A percentile compares a stretch with the other conserved stretches of the same genome.
phyloP scores from a whole-genome alignment of 1,140 invertebrate genomes.

The Condylostylus longicornis region DNA sequence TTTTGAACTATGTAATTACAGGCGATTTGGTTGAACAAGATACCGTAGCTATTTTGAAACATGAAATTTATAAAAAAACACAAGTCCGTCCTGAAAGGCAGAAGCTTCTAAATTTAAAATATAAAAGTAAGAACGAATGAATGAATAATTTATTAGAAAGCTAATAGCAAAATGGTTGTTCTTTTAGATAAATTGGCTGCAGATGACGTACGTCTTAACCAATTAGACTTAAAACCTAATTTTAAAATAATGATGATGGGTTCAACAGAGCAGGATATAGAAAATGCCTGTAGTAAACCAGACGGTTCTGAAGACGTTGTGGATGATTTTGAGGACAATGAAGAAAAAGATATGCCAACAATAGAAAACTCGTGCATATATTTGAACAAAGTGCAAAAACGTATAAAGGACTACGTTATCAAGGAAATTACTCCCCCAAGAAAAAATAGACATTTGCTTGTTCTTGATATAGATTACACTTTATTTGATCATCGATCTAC shows the following conservation, averaged over 20 bases:
- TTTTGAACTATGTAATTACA: too few species aligned
- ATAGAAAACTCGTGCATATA: constrained; percentile 39
- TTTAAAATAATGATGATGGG: constrained; percentile 97
- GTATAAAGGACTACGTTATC: constrained; percentile 76
- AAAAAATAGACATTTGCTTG: constrained; percentile 74
- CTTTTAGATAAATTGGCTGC: constrained; percentile 61
- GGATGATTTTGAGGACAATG: constrained; percentile 75
- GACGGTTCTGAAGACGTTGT: constrained; percentile 69
- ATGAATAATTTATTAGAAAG: not conserved
- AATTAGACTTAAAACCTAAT: constrained; percentile 66
- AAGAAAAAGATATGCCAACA: constrained; percentile 59
- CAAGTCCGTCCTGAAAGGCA: constrained; percentile 61
- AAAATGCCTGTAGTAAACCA: constrained; percentile 59
- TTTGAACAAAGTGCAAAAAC: constrained; percentile 61
- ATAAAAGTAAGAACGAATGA: constrained; percentile 50
- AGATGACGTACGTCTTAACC: constrained; percentile 53
- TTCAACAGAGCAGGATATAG: constrained; percentile 80
- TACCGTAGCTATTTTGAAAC: constrained; percentile 63
- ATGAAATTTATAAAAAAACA: constrained; percentile 29
- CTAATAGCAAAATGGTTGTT: too few species aligned
- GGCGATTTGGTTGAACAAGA: constrained; percentile 49
- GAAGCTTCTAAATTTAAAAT: constrained; percentile 83
- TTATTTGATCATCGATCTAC: constrained; percentile 87
- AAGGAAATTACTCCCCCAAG: constrained; percentile 66
- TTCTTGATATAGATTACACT: constrained; percentile 95